These are phyloP conservation scores for Tyrannus savana DNA, from an alignment of 2,113 vertebrate genomes.

Conservation along the genomic window DNA sequence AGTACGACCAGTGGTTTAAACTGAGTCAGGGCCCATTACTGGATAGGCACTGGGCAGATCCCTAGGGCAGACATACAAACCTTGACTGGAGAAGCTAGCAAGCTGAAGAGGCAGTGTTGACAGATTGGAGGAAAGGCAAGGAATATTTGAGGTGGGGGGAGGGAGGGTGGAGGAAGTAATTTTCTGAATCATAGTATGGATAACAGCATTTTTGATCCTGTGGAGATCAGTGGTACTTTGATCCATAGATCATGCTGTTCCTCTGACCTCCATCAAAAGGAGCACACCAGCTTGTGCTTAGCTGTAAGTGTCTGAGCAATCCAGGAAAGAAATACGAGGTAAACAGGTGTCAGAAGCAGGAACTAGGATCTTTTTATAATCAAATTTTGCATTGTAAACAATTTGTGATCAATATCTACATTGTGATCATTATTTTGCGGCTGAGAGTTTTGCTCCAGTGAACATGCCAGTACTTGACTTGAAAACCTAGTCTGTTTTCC, in stretches of 20 bases:
- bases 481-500: constrained; percentile 72
- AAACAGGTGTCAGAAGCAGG: constrained; percentile 50
- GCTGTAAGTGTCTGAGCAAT: neutral
- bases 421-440: constrained; percentile 61
- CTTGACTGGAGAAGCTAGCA: neutral
- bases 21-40: neutral
- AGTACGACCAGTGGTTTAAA: neutral
- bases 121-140: neutral
- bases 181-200: neutral
- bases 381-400: constrained; percentile 62
- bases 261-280: neutral
- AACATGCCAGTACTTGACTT: constrained; percentile 74
- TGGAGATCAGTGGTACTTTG: neutral
- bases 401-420: constrained; percentile 73
- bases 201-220: neutral
- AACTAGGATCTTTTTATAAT: constrained; percentile 56
- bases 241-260: neutral
- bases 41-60: neutral
- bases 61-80: neutral
- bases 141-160: neutral
- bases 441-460: constrained; percentile 66
- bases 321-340: constrained; percentile 30
- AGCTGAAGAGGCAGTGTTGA: neutral
- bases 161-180: neutral
- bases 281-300: neutral